A percentile compares a stretch with the other conserved stretches of the same genome.
Conservation (phyloP, 2,888 invertebrate genomes). For the Caenorhabditis sp. region DNA sequence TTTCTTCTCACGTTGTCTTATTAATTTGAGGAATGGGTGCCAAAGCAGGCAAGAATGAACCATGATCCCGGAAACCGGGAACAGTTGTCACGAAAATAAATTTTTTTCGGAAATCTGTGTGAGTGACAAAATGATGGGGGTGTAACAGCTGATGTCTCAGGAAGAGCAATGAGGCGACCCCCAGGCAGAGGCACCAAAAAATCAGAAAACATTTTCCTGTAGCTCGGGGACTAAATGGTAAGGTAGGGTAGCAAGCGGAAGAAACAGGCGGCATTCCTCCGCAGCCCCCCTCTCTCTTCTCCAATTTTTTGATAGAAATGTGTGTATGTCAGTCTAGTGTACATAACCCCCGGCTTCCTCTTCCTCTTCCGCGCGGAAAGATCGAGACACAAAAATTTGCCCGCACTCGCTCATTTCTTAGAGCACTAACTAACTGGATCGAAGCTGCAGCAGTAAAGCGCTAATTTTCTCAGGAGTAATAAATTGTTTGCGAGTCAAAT, state of each 20-base stretch:
- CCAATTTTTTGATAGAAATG: slow-evolving; percentile 39
- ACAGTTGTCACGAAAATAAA: neutral
- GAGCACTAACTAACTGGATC: too few species aligned
- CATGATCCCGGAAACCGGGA: too few species aligned
- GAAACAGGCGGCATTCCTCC: slow-evolving; percentile 11
- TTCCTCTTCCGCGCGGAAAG: slow-evolving; percentile 56
- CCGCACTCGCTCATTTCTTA: too few species aligned
- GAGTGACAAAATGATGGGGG: slow-evolving; percentile 29
- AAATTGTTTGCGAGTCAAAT: too few species aligned
- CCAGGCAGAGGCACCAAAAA: neutral
- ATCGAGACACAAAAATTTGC: slow-evolving; percentile 18
- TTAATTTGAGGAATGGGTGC: too few species aligned
- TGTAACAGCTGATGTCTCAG: slow-evolving; percentile 37
- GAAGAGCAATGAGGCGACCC: neutral
- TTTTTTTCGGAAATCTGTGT: neutral
- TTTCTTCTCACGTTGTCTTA: too few species aligned
- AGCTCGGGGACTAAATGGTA: neutral
- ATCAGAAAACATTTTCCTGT: neutral
- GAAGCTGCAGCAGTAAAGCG: too few species aligned
- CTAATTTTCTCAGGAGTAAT: too few species aligned
- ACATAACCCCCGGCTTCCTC: slow-evolving; percentile 51
- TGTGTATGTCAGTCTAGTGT: slow-evolving; percentile 43
- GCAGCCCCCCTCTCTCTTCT: too few species aligned
- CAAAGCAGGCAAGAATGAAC: too few species aligned
- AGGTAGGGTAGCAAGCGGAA: neutral